A percentile compares a stretch with the other conserved stretches of the same genome.
phyloP scores from a whole-genome alignment of 2,888 invertebrate genomes.

The Belgica antarctica region DNA sequence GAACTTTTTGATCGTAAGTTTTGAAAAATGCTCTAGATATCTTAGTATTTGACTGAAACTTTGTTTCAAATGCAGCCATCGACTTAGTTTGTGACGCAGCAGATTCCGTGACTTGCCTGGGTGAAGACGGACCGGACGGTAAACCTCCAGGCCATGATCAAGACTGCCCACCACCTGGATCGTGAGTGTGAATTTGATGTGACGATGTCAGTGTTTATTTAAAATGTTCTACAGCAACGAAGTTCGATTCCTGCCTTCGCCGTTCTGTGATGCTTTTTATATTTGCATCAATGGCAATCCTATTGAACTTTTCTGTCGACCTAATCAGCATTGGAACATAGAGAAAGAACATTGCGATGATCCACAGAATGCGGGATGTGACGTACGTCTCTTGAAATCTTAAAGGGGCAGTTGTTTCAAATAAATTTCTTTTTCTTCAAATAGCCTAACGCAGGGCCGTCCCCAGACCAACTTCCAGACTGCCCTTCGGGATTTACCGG shows the following conservation, averaged over 20 bases:
- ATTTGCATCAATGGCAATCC: slow-evolving; percentile 19
- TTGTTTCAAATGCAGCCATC: too few relatives aligned
- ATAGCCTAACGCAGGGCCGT: not conserved
- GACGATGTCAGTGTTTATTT: too few relatives aligned
- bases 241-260: not conserved
- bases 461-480: not conserved
- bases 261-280: slow-evolving; percentile 3
- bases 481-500: not conserved
- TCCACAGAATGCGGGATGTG: slow-evolving; percentile 29
- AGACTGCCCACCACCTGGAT: slow-evolving; percentile 24
- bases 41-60: too few relatives aligned
- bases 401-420: not conserved
- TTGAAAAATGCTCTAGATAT: too few relatives aligned
- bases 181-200: too few relatives aligned
- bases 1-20: not conserved
- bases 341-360: slow-evolving; percentile 1
- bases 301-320: not conserved
- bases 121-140: not conserved
- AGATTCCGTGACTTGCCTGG: not conserved
- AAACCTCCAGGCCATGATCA: not conserved
- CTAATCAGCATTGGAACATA: slow-evolving; percentile 29
- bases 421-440: not conserved
- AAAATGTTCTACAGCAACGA: too few relatives aligned
- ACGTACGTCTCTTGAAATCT: not conserved
- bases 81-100: not conserved